Evolutionary conservation across 2,113 vertebrate genomes (phyloP).

Genomic region (Nannospalax galili): DNA sequence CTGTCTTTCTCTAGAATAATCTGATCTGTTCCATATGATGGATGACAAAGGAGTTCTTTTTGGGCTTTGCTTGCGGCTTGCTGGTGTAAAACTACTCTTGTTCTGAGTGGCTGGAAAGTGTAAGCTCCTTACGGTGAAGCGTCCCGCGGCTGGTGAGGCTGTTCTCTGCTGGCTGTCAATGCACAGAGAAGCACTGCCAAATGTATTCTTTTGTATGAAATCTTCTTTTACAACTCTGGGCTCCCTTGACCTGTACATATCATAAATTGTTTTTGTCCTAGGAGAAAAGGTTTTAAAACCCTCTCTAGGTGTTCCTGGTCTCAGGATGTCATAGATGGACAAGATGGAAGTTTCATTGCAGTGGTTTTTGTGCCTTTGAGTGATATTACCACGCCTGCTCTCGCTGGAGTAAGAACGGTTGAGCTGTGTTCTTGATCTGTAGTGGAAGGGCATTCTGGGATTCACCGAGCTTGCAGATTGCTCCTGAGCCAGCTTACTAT

Average conservation of each 20-base stretch:
- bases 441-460: slow-evolving; percentile 50
- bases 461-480: slow-evolving; percentile 75
- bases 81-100: slow-evolving; percentile 78
- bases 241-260: slow-evolving; percentile 84
- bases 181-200: slow-evolving; percentile 73
- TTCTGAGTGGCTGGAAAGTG: slow-evolving; percentile 76
- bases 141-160: slow-evolving; percentile 54
- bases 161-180: slow-evolving; percentile 60
- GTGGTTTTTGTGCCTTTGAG: slow-evolving; percentile 71
- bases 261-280: slow-evolving; percentile 85
- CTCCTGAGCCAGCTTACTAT: slow-evolving; percentile 87
- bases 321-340: slow-evolving; percentile 83
- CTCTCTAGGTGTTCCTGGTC: slow-evolving; percentile 84
- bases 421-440: slow-evolving; percentile 58
- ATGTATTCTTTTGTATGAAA: slow-evolving; percentile 50
- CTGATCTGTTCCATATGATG: slow-evolving; percentile 86
- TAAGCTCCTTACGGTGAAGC: slow-evolving; percentile 85
- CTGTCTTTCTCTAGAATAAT: slow-evolving; percentile 67
- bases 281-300: slow-evolving; percentile 84
- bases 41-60: slow-evolving; percentile 87
- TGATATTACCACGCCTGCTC: slow-evolving; percentile 51
- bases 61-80: slow-evolving; percentile 79
- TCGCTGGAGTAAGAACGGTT: slow-evolving; percentile 41
- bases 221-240: slow-evolving; percentile 77
- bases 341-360: slow-evolving; percentile 76